phyloP scores from a whole-genome alignment of 2,888 invertebrate genomes.

The Brachypalpus laphriformis region DNA sequence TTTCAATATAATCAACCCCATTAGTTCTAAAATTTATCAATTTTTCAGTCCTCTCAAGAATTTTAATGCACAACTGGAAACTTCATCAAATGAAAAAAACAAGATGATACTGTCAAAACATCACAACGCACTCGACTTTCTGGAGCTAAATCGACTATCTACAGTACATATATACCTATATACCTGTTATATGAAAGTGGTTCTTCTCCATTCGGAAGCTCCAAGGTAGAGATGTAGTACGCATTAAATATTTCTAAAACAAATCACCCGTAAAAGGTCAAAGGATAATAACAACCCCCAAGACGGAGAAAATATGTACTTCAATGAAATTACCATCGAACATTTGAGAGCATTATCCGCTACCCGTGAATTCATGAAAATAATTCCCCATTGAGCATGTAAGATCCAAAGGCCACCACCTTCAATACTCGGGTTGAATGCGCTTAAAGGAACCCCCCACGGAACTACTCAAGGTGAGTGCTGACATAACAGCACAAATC shows the following conservation, averaged over 20 bases:
- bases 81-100: too few relatives aligned
- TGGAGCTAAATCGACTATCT: too few relatives aligned
- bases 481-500: slow-evolving; percentile 10
- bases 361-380: background rate
- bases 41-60: too few relatives aligned
- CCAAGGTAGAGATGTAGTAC: background rate
- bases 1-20: too few relatives aligned
- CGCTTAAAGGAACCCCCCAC: background rate
- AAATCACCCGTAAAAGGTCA: background rate
- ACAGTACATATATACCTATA: too few relatives aligned
- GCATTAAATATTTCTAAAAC: background rate
- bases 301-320: background rate
- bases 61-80: too few relatives aligned
- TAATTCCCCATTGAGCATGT: background rate
- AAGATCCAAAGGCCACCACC: background rate
- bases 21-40: too few relatives aligned
- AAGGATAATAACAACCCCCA: background rate
- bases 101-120: too few relatives aligned
- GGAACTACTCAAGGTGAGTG: slow-evolving; percentile 20
- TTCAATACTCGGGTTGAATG: background rate
- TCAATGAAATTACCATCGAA: background rate
- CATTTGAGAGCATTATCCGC: background rate
- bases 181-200: too few relatives aligned
- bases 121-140: too few relatives aligned
- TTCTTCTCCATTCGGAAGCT: background rate